Conservation (phyloP, 2,888 invertebrate species). For the Villa cingulata region DNA sequence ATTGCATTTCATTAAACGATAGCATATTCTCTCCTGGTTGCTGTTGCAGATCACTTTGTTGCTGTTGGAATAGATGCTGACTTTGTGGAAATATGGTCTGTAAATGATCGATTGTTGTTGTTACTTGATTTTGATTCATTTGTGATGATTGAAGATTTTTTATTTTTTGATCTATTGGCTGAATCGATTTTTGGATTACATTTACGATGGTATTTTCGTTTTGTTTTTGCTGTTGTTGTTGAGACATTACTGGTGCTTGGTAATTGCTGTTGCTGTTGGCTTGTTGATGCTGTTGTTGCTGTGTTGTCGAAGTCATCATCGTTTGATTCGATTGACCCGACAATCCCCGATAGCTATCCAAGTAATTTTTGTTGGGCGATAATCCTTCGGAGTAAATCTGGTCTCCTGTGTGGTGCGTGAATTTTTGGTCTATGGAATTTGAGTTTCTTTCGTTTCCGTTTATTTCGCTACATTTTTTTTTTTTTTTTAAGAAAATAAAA, state of each 20-base stretch:
- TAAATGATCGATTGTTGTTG: slow-evolving; percentile 11
- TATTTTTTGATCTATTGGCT: no score
- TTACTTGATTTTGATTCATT: slow-evolving; percentile 15
- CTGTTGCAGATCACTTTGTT: slow-evolving; percentile 28
- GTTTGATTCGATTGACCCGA: slow-evolving; percentile 40
- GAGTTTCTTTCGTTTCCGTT: slow-evolving; percentile 40
- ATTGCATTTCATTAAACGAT: slow-evolving; percentile 54
- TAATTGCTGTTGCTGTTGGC: slow-evolving; percentile 3
- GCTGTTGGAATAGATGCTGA: slow-evolving; percentile 42
- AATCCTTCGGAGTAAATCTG: slow-evolving; percentile 35
- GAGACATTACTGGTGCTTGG: no score
- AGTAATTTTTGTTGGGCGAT: slow-evolving; percentile 37
- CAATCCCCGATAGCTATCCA: slow-evolving; percentile 39
- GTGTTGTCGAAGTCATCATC: slow-evolving; percentile 44
- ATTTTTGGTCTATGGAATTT: slow-evolving; percentile 79
- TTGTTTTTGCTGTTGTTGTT: slow-evolving; percentile 13
- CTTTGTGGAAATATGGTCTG: slow-evolving; percentile 1
- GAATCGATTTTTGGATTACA: slow-evolving; percentile 6
- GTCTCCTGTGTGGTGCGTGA: slow-evolving; percentile 57
- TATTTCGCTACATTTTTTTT: slow-evolving; percentile 24
- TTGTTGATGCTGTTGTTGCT: not conserved
- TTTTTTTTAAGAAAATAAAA: no score
- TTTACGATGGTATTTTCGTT: slow-evolving; percentile 20
- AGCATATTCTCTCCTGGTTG: slow-evolving; percentile 43
- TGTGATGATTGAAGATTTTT: slow-evolving; percentile 5